These are phyloP conservation scores for Caenorhabditis becei DNA, from an alignment of 2,888 invertebrate genomes.

Conservation along the genomic window DNA sequence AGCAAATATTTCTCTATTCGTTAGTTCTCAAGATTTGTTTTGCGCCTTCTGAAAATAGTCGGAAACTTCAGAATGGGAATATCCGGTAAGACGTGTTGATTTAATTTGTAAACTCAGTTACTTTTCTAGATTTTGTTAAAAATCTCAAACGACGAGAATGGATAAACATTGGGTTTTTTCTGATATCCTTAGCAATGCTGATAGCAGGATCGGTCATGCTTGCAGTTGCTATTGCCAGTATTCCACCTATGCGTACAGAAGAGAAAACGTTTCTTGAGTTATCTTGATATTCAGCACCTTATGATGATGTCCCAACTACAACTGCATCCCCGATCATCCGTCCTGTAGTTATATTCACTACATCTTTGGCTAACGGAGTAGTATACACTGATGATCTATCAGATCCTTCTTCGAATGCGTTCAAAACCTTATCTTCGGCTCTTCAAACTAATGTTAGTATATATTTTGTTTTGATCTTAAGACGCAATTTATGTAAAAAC, in stretches of 20 bases:
- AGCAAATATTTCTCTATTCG: not conserved
- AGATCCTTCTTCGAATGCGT: conserved; percentile 25
- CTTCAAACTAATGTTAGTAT: conserved; percentile 35
- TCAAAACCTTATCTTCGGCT: conserved; percentile 12
- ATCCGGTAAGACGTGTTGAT: conserved; percentile 1
- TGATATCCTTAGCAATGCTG: conserved; percentile 47
- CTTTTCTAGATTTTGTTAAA: conserved; percentile 36
- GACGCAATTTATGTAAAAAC: too few species aligned
- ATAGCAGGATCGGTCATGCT: conserved; percentile 55
- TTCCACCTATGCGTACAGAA: conserved; percentile 10
- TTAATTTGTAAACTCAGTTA: not conserved
- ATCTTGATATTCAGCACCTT: conserved; percentile 45
- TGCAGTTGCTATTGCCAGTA: conserved; percentile 36
- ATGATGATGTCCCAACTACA: conserved; percentile 49
- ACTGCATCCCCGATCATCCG: not conserved
- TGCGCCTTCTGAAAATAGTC: too few species aligned
- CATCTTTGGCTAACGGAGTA: conserved; percentile 39
- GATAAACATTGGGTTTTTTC: conserved; percentile 51
- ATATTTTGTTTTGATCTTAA: too few species aligned
- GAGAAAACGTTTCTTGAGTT: not conserved
- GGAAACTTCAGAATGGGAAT: conserved; percentile 27
- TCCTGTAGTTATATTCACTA: conserved; percentile 37
- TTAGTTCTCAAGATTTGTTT: not conserved
- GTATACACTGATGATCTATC: conserved; percentile 25
- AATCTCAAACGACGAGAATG: conserved; percentile 53